phyloP scores from a whole-genome alignment of 2,797 vertebrate genomes.

The Pangasius larnaudii region DNA sequence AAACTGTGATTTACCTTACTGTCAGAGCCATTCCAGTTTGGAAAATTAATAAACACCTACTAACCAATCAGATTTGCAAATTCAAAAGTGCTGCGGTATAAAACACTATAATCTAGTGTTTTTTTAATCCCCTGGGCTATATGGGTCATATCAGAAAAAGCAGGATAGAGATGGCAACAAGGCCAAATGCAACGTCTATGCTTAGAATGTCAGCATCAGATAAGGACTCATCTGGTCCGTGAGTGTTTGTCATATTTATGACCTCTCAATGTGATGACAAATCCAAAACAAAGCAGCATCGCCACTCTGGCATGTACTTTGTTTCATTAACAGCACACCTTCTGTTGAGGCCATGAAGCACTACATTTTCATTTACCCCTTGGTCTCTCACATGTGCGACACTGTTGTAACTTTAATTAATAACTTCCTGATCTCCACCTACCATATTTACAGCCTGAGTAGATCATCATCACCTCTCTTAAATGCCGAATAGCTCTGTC shows the following conservation, averaged over 20 bases:
- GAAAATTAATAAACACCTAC: neutral
- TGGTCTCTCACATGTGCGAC: conserved; percentile 16
- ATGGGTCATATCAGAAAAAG: conserved; percentile 47
- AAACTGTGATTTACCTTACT: neutral
- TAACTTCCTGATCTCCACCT: conserved; percentile 25
- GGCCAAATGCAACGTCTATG: conserved; percentile 23
- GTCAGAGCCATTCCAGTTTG: neutral
- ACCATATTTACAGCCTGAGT: conserved; percentile 4
- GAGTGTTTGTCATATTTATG: conserved; percentile 46
- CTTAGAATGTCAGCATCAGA: conserved; percentile 15
- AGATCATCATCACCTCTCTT: neutral
- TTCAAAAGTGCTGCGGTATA: neutral
- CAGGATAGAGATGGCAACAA: conserved; percentile 25
- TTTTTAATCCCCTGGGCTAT: conserved; percentile 38
- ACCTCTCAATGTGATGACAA: conserved; percentile 45
- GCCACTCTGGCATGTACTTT: conserved; percentile 8
- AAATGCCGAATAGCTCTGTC: conserved; percentile 25
- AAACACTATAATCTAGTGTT: neutral
- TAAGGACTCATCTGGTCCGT: conserved; percentile 40
- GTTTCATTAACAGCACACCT: conserved; percentile 37
- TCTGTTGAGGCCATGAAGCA: conserved; percentile 2
- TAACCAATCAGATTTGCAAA: neutral
- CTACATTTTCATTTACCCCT: conserved; percentile 29
- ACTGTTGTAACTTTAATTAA: conserved; percentile 22
- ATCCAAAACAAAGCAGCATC: conserved; percentile 43